phyloP scores from a whole-genome alignment of 1,140 invertebrate genomes.

The Saccostrea glomerata region DNA sequence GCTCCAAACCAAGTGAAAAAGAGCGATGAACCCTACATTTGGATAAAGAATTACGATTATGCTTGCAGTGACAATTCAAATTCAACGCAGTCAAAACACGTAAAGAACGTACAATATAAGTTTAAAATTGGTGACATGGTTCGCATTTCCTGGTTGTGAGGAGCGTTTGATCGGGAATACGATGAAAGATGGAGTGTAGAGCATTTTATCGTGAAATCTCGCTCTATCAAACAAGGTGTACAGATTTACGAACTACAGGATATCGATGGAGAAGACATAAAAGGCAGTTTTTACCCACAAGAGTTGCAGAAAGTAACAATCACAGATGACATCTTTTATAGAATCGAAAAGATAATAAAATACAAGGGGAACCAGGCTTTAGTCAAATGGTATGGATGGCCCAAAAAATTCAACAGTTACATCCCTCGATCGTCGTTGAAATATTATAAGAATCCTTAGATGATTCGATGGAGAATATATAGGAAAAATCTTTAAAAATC shows the following conservation, averaged over 20 bases:
- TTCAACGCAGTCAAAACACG: background rate
- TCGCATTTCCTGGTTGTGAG: background rate
- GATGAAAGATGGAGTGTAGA: slow-evolving; percentile 51
- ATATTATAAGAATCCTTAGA: slow-evolving; percentile 30
- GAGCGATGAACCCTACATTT: slow-evolving; percentile 42
- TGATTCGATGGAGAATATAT: background rate
- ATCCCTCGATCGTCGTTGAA: slow-evolving; percentile 37
- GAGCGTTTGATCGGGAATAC: slow-evolving; percentile 44
- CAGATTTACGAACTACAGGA: slow-evolving; percentile 45
- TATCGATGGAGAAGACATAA: slow-evolving; percentile 32
- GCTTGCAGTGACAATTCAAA: slow-evolving; percentile 1
- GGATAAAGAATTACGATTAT: slow-evolving; percentile 22
- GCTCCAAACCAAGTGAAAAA: slow-evolving; percentile 39
- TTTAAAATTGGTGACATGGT: slow-evolving; percentile 45
- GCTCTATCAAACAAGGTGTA: slow-evolving; percentile 42
- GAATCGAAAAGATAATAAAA: slow-evolving; percentile 47
- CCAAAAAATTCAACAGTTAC: slow-evolving; percentile 42
- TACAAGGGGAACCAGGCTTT: slow-evolving; percentile 1
- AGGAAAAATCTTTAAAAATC: too few relatives aligned
- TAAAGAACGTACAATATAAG: background rate
- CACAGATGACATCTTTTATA: slow-evolving; percentile 15
- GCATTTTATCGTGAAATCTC: slow-evolving; percentile 45
- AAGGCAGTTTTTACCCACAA: slow-evolving; percentile 47
- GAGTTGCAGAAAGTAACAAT: slow-evolving; percentile 34
- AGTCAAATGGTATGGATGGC: slow-evolving; percentile 51